Percentiles rank a stretch among this genome's conserved stretches.
Conservation (phyloP, 2,797 vertebrate genomes). For the Labeo calbasu region DNA sequence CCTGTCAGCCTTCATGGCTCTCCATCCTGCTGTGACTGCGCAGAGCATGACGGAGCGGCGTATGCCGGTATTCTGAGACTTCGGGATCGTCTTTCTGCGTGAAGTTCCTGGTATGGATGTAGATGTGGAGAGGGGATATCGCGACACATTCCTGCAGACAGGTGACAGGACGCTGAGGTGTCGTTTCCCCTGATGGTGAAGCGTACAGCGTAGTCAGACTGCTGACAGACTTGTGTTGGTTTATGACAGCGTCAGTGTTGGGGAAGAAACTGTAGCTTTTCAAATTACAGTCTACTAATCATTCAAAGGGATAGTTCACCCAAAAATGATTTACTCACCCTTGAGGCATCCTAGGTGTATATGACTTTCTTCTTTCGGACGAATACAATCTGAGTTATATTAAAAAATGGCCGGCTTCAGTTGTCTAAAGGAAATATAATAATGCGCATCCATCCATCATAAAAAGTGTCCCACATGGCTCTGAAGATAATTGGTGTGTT, state of each 20-base stretch:
- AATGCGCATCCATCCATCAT: too few species aligned
- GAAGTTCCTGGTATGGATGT: conserved; percentile 24
- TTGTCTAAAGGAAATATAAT: too few species aligned
- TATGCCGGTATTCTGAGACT: conserved; percentile 9
- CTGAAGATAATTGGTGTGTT: too few species aligned
- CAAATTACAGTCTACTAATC: neutral
- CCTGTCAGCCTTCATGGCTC: neutral
- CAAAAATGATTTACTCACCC: too few species aligned
- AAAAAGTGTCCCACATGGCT: too few species aligned
- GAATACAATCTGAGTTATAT: too few species aligned
- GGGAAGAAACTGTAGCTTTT: neutral
- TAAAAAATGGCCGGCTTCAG: too few species aligned
- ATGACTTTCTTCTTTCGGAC: too few species aligned
- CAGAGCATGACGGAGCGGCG: neutral
- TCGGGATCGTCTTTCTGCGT: conserved; percentile 31
- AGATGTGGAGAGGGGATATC: conserved; percentile 25
- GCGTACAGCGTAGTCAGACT: neutral
- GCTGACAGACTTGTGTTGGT: conserved; percentile 15
- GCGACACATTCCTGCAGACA: conserved; percentile 34
- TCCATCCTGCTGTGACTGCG: conserved; percentile 16
- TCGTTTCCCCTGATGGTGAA: conserved; percentile 18
- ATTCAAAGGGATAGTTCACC: neutral
- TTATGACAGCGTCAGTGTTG: neutral
- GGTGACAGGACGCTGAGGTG: conserved; percentile 38
- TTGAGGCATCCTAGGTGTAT: too few species aligned